Percentiles rank a stretch among this genome's conserved stretches.
Conservation (phyloP, 2,888 invertebrate species). For the Drosophila ezoana region DNA sequence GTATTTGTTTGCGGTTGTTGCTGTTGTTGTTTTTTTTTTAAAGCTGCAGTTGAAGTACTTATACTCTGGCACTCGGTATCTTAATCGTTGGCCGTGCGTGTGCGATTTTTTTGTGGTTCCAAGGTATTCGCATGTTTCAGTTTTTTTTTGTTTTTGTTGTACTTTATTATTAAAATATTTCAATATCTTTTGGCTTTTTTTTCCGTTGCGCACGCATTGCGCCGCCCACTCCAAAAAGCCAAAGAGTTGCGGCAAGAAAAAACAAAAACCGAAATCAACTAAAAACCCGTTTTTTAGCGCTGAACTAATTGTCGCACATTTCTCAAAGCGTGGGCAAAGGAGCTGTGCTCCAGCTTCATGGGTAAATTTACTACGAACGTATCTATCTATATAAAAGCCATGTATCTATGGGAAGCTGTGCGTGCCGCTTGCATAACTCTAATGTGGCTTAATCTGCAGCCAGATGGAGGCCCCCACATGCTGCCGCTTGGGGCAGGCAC, state of each 20-base stretch:
- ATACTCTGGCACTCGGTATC: constrained; percentile 57
- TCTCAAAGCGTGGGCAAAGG: constrained; percentile 74
- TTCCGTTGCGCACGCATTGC: constrained; percentile 68
- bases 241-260: constrained; percentile 13
- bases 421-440: constrained; percentile 70
- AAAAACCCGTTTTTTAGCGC: constrained; percentile 63
- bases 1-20: constrained; percentile 41
- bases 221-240: constrained; percentile 68
- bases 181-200: constrained; percentile 43
- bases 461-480: constrained; percentile 21
- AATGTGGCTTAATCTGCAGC: constrained; percentile 47
- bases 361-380: constrained; percentile 30
- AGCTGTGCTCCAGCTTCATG: constrained; percentile 43
- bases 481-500: constrained; percentile 43
- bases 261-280: constrained; percentile 10
- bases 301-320: constrained; percentile 80
- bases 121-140: constrained; percentile 73
- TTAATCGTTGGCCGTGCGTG: constrained; percentile 76
- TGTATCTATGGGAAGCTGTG: constrained; percentile 56
- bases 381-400: background rate
- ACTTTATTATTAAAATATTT: constrained; percentile 70
- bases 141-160: constrained; percentile 30
- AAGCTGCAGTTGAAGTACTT: constrained; percentile 60
- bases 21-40: constrained; percentile 23
- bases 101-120: constrained; percentile 71